A percentile compares a stretch with the other conserved stretches of the same genome.
These are phyloP conservation scores for Uromys caudimaculatus DNA, from an alignment of 2,797 vertebrate species.

Conservation along the genomic window DNA sequence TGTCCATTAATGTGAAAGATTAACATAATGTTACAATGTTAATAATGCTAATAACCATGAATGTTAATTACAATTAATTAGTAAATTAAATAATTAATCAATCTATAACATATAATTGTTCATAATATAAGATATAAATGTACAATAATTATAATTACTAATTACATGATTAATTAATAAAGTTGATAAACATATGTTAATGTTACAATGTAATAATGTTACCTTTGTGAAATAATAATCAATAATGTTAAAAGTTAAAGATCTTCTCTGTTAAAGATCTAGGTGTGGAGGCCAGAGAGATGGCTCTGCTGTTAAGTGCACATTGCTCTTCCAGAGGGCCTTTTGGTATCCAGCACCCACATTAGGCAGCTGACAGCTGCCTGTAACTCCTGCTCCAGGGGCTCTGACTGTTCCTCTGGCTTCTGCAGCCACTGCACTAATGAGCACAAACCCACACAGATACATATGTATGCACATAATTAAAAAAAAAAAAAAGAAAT, in stretches of 20 bases:
- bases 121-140: too few relatives aligned
- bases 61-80: too few relatives aligned
- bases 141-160: too few relatives aligned
- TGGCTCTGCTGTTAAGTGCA: background rate
- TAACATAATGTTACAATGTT: too few relatives aligned
- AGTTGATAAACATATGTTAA: too few relatives aligned
- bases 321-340: background rate
- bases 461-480: background rate
- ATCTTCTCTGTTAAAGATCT: background rate
- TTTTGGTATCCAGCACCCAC: background rate
- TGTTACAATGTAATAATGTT: background rate
- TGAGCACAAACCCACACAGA: background rate
- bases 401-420: background rate
- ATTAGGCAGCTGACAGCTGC: background rate
- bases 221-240: constrained; percentile 8
- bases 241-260: background rate
- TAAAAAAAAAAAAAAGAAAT: background rate
- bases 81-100: too few relatives aligned
- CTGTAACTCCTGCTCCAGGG: background rate
- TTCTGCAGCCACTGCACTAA: background rate
- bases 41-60: too few relatives aligned
- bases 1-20: background rate
- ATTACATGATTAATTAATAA: too few relatives aligned
- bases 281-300: background rate
- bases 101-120: too few relatives aligned